Percentiles rank a stretch among this genome's conserved stretches.
Conservation (phyloP, 2,888 invertebrate genomes). For the Rotaria macrura region DNA sequence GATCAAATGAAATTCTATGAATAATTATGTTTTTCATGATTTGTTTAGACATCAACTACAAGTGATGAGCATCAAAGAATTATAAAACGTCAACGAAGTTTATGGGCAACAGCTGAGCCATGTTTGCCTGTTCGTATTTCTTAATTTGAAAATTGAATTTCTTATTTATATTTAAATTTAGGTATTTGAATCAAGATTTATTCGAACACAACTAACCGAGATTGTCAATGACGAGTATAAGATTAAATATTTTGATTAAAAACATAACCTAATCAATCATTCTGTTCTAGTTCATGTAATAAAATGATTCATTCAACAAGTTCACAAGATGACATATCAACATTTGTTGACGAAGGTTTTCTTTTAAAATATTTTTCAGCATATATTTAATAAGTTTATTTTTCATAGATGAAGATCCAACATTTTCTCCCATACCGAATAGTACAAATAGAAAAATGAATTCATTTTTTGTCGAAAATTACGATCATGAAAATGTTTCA, state of each 20-base stretch:
- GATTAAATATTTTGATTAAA: not conserved
- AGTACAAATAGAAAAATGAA: not conserved
- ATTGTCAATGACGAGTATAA: not conserved
- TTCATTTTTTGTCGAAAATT: not conserved
- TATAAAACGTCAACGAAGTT: not conserved
- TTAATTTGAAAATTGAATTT: not conserved
- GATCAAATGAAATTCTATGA: not conserved
- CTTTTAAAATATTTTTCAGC: not conserved
- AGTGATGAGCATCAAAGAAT: not conserved
- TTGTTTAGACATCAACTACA: not conserved
- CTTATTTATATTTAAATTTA: not conserved
- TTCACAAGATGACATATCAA: not conserved
- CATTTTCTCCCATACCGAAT: not conserved
- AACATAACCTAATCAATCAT: not conserved
- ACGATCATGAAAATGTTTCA: not conserved
- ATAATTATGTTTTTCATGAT: not conserved
- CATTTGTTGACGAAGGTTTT: not conserved
- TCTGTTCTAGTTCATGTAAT: not conserved
- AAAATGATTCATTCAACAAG: not conserved
- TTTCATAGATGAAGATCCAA: not conserved
- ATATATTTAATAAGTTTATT: not conserved
- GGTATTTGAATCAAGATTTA: not conserved
- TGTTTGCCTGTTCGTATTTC: not conserved
- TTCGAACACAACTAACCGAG: not conserved
- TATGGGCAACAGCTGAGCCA: not conserved